Base-by-base conservation (phyloP, 2,888 invertebrate species). In the Pimpla rufipes region DNA sequence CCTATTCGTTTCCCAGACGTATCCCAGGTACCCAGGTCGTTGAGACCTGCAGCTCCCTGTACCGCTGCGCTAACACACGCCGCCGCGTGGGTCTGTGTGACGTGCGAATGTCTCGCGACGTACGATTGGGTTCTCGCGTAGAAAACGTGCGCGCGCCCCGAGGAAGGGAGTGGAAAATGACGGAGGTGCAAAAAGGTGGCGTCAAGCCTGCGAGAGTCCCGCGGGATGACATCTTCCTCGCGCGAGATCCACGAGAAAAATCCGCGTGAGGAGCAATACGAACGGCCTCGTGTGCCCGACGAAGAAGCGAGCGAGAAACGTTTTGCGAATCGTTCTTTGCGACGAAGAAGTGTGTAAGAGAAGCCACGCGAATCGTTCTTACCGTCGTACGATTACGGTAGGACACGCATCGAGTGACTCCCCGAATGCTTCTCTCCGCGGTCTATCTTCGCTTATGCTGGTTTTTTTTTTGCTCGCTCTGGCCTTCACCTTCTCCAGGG, bases 121-220 rank as follows among this genome's bases (percentile, higher is more conserved):
- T 16, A 35, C 59, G 59, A 68, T 78, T 59, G 59, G 52, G 29
- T 74, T 67, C 21, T 23, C 68, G 13, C 47, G 47, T 78, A 70
- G 45, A 3, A 70, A 21, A 37, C 40, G n/a, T 71, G 59, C 62
- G 70, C 45, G 40, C 21, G 62, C 16, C 18, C 37, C 55, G 35
- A 40, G 10, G 29, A 62, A 6, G 64, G 29, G 62, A 57, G 59
- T 45, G 11, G 47, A 62, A 70, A 64, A 76, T 57, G 45, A 66
- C 11, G 40, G 37, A 45, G 59, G 35, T 40, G 62, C 47, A 70
- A 59, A 42, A 50, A 52, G 55, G 45, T 35, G 40, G 42, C 16
- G 37, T 64, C 57, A 70, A 76, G 52, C 74, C 64, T 40, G 62
- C 23, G 66, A 50, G 42, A 52, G 67, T 81, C 77, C 59, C 67